These are phyloP conservation scores for Drosophila navojoa DNA, from an alignment of 1,140 invertebrate genomes.

Conservation along the genomic window DNA sequence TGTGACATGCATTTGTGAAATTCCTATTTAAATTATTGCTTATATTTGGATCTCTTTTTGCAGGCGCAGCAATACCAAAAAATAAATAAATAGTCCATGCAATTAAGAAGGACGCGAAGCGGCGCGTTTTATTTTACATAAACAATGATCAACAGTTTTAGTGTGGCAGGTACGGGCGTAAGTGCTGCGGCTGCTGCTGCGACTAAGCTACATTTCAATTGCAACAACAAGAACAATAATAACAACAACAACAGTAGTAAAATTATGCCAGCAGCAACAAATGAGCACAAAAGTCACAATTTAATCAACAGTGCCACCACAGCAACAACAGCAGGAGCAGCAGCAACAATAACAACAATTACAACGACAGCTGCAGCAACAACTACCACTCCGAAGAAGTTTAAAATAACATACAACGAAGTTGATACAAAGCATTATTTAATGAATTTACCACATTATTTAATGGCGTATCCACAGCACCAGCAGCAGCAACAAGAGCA, in stretches of 20 bases:
- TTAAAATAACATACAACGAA: conserved; percentile 47
- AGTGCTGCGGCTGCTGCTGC: conserved; percentile 51
- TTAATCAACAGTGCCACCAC: conserved; percentile 40
- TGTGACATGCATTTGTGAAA: conserved; percentile 68
- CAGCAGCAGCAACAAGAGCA: conserved; percentile 27
- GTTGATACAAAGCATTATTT: conserved; percentile 36
- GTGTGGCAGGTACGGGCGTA: conserved; percentile 38
- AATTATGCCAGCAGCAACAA: conserved; percentile 36
- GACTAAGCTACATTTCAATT: conserved; percentile 66
- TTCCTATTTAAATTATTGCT: conserved; percentile 46
- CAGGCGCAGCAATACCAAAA: conserved; percentile 31
- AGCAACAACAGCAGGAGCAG: conserved; percentile 23
- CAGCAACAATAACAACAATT: conserved; percentile 37
- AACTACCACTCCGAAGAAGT: conserved; percentile 38
- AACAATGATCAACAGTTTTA: conserved; percentile 68
- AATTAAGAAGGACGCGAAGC: conserved; percentile 26
- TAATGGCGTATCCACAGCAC: conserved; percentile 34
- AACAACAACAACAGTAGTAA: conserved; percentile 31
- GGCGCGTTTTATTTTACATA: background rate
- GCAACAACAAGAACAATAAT: conserved; percentile 46
- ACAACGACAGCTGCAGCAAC: conserved; percentile 27
- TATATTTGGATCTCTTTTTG: conserved; percentile 9
- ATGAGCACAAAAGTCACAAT: conserved; percentile 47
- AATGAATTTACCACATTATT: conserved; percentile 17
- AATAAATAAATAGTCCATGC: conserved; percentile 21